These are phyloP conservation scores for Antitype chi DNA, from an alignment of 2,888 invertebrate genomes.

Conservation along the genomic window DNA sequence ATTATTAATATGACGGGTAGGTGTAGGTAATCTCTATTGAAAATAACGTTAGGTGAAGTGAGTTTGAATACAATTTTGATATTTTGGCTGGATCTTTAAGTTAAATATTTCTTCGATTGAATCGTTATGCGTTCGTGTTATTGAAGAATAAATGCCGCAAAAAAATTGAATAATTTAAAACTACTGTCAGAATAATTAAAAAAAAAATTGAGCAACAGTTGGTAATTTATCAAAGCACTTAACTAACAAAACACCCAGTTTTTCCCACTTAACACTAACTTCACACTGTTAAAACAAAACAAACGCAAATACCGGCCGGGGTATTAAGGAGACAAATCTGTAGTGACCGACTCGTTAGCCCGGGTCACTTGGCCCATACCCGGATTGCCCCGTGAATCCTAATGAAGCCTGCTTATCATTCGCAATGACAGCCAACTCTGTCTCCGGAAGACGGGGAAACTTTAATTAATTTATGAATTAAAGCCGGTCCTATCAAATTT, in stretches of 20 bases:
- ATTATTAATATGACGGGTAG: background rate
- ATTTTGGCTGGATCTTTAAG: background rate
- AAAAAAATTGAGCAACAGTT: background rate
- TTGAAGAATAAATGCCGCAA: background rate
- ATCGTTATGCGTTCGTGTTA: background rate
- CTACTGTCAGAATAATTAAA: background rate
- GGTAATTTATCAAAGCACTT: background rate
- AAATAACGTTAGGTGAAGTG: background rate
- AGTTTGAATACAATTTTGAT: background rate
- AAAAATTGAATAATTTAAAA: background rate
- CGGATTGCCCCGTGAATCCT: slow-evolving; percentile 74
- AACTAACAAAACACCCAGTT: background rate
- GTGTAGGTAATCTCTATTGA: background rate
- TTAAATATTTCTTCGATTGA: background rate
- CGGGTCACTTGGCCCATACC: slow-evolving; percentile 66
- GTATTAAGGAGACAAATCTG: slow-evolving; percentile 82
- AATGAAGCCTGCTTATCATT: slow-evolving; percentile 87
- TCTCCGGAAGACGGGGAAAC: slow-evolving; percentile 71
- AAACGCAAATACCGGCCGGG: slow-evolving; percentile 71
- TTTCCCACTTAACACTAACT: slow-evolving; percentile 2
- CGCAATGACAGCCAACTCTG: slow-evolving; percentile 81
- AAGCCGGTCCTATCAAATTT: slow-evolving; percentile 80
- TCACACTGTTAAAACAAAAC: slow-evolving; percentile 49
- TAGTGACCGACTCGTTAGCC: slow-evolving; percentile 81
- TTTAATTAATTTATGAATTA: slow-evolving; percentile 89